Base-by-base conservation (phyloP, 2,888 invertebrate genomes). In the Cephus runcator region DNA sequence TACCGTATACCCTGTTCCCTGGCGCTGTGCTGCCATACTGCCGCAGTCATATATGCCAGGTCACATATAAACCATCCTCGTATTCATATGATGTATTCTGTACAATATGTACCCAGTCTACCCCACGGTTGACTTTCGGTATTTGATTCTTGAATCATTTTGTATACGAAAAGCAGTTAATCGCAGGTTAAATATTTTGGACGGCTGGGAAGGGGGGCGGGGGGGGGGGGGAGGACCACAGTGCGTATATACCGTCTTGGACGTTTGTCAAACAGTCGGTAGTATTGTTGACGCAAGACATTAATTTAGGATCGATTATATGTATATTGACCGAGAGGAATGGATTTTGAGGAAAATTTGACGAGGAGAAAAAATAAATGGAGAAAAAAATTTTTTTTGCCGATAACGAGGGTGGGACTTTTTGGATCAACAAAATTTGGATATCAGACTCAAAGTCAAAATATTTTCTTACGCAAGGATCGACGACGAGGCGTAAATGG, bases 71-170 rank as follows among this genome's bases (percentile, higher is more conserved):
- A 82, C 82, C 79, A 69, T 74, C 31, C 56, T 69, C 68, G 34
- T 75, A 75, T 79, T 30, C 73, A 74, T 75, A 76, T 73, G 76
- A 77, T 80, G 77, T 80, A 79, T 80, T 89, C 85, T 87, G 87
- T 88, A 87, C 87, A 89, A 88, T 90, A 89, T 91, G 90, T 90
- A 90, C 88, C 86, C 84, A 89, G 89, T 88, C 88, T 89, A 90
- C 87, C 87, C 86, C 85, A 81, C 85, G 86, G 87, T 90, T 90
- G 90, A 90, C 90, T 91, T 88, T 90, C 85, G 87, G 84, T 91
- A 90, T 91, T 91, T 91, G 91, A 90, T 91, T 90, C 90, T 90
- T 90, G 90, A 91, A 91, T 90, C 90, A 90, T 88, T 89, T 87
- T 85, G 87, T 88, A 86, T 88, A 87, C 88, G 87, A 83, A 86